These are phyloP conservation scores for Metalampra italica DNA, from an alignment of 2,888 invertebrate genomes.

Conservation along the genomic window DNA sequence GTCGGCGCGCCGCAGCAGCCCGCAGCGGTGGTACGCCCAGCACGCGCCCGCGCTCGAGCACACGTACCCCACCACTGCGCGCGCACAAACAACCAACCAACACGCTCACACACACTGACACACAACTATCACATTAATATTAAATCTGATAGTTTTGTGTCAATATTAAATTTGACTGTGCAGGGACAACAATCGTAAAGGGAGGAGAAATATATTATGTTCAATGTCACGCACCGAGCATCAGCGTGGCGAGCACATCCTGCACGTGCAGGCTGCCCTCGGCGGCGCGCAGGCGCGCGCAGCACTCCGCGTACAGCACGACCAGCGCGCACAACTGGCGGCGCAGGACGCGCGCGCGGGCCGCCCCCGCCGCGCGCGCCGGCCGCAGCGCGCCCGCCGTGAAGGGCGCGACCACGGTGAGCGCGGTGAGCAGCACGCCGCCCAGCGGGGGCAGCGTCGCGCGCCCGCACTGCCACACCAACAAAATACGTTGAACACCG, in stretches of 20 bases:
- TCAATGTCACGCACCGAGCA: slow-evolving; percentile 25
- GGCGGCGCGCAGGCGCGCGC: slow-evolving; percentile 39
- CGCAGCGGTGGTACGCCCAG: slow-evolving; percentile 24
- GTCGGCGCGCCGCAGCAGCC: slow-evolving; percentile 20
- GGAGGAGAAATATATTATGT: no score
- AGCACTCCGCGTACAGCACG: slow-evolving; percentile 53
- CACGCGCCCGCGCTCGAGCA: slow-evolving; percentile 19
- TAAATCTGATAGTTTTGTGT: no score
- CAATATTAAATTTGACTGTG: no score
- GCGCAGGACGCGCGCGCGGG: slow-evolving; percentile 9
- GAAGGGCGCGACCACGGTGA: slow-evolving; percentile 35
- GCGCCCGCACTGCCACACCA: slow-evolving; percentile 42
- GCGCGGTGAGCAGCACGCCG: slow-evolving; percentile 25
- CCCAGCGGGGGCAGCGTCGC: slow-evolving; percentile 33
- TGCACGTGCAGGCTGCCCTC: slow-evolving; percentile 37
- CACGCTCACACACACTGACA: slow-evolving; percentile 21
- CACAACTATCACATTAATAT: neutral
- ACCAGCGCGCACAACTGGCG: slow-evolving; percentile 34
- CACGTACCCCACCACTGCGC: slow-evolving; percentile 6
- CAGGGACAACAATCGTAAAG: no score
- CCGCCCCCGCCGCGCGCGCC: slow-evolving; percentile 6
- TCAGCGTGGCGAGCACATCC: slow-evolving; percentile 23
- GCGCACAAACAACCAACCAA: slow-evolving; percentile 16
- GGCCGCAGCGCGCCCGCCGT: slow-evolving; percentile 25
- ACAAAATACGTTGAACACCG: no score